phyloP scores from a whole-genome alignment of 2,113 vertebrate genomes.

The Nannobrachium achirus region DNA sequence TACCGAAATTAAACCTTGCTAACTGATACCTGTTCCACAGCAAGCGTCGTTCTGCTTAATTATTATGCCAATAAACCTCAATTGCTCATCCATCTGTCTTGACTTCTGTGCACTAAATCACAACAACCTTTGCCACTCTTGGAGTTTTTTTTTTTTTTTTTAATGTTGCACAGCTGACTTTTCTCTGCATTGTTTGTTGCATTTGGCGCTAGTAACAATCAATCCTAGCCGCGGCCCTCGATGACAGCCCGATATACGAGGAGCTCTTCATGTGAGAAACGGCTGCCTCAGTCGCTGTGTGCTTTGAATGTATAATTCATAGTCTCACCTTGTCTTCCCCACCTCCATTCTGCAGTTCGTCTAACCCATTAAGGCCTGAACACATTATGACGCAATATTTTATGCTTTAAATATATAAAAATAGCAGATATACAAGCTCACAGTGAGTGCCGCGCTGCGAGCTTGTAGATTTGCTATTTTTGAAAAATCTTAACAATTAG shows the following conservation, averaged over 20 bases:
- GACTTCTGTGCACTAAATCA: conserved; percentile 27
- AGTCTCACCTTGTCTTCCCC: conserved; percentile 46
- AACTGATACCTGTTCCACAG: neutral
- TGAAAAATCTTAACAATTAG: no score
- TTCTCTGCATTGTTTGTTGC: conserved; percentile 43
- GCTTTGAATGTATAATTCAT: conserved; percentile 38
- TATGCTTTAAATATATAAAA: no score
- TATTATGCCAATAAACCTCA: conserved; percentile 23
- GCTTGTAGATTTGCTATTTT: no score
- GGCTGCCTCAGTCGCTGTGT: conserved; percentile 33
- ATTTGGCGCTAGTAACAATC: neutral
- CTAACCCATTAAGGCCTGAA: no score
- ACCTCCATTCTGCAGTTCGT: conserved; percentile 11
- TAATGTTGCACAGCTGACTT: conserved; percentile 44
- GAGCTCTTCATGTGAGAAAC: conserved; percentile 53
- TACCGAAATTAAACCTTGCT: conserved; percentile 19
- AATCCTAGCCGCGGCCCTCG: conserved; percentile 14
- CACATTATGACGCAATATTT: no score
- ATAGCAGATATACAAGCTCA: no score
- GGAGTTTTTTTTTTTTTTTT: conserved; percentile 41
- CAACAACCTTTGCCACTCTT: conserved; percentile 39
- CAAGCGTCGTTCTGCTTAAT: conserved; percentile 16
- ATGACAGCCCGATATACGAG: conserved; percentile 47
- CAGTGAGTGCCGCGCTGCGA: no score
- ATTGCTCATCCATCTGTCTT: conserved; percentile 30